These are phyloP conservation scores for Stomatorhinus walkeri DNA, from an alignment of 2,797 vertebrate genomes.

Conservation along the genomic window DNA sequence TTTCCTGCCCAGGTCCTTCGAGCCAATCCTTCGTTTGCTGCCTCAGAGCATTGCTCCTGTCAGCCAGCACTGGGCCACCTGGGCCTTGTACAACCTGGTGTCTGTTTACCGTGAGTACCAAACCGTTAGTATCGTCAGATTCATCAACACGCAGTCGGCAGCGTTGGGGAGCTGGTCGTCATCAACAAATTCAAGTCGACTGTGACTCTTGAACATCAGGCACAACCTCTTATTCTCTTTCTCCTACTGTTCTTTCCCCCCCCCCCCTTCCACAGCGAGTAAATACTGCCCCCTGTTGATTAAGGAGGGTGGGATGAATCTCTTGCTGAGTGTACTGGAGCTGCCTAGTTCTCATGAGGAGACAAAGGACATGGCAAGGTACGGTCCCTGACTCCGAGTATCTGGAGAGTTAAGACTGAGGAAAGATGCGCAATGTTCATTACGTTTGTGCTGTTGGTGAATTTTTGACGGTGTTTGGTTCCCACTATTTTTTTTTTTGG, in stretches of 20 bases:
- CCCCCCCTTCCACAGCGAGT: conserved; percentile 60
- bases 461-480: neutral
- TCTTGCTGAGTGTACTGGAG: conserved; percentile 77
- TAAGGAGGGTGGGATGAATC: conserved; percentile 84
- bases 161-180: neutral
- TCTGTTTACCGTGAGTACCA: conserved; percentile 95
- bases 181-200: neutral
- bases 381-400: neutral
- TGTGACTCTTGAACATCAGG: neutral
- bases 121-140: neutral
- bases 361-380: conserved; percentile 96
- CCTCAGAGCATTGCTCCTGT: conserved; percentile 87
- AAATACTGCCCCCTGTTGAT: conserved; percentile 95
- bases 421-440: neutral
- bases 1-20: conserved; percentile 76
- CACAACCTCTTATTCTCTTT: neutral
- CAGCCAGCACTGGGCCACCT: conserved; percentile 98
- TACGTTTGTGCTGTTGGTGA: neutral
- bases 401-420: neutral
- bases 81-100: conserved; percentile 94
- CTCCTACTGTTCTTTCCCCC: neutral
- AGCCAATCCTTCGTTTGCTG: conserved; percentile 91
- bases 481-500: neutral
- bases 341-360: conserved; percentile 78
- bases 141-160: neutral